Conservation (phyloP, 1,140 invertebrate species). For the Vanessa atalanta region DNA sequence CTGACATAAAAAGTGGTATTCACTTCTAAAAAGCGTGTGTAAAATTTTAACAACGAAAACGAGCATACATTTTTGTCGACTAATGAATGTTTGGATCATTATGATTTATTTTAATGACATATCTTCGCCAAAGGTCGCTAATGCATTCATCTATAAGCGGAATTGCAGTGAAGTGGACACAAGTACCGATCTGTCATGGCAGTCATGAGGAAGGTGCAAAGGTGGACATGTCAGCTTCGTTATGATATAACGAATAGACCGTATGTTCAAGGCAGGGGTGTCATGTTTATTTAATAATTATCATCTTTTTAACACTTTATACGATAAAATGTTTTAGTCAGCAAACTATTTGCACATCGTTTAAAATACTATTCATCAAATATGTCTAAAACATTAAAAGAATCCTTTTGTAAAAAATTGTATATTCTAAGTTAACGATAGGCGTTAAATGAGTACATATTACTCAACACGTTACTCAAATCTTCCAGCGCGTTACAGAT, state of each 20-base stretch:
- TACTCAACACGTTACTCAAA: too few relatives aligned
- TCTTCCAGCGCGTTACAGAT: too few relatives aligned
- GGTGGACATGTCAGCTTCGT: conserved; percentile 3
- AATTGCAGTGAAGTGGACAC: background rate
- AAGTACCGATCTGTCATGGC: background rate
- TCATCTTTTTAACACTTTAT: background rate
- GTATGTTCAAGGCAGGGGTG: background rate
- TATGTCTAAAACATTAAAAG: too few relatives aligned
- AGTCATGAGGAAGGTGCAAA: conserved; percentile 7
- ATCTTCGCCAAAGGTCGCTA: conserved; percentile 13
- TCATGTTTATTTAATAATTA: background rate
- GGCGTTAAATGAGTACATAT: too few relatives aligned
- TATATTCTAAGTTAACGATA: too few relatives aligned
- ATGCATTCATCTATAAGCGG: conserved; percentile 19
- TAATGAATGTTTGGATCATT: conserved; percentile 11
- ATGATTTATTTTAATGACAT: conserved; percentile 23
- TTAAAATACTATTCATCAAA: too few relatives aligned
- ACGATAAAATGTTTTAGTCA: background rate
- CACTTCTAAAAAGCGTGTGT: background rate
- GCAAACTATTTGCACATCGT: background rate
- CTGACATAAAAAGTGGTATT: too few relatives aligned
- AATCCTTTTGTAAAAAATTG: too few relatives aligned
- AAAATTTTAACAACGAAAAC: background rate
- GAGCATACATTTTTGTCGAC: background rate
- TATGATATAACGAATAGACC: background rate